Evolutionary conservation across 2,113 vertebrate species (phyloP), one percentile per base, ranked within the genome.

Genomic region (Chaetodon auriga): DNA sequence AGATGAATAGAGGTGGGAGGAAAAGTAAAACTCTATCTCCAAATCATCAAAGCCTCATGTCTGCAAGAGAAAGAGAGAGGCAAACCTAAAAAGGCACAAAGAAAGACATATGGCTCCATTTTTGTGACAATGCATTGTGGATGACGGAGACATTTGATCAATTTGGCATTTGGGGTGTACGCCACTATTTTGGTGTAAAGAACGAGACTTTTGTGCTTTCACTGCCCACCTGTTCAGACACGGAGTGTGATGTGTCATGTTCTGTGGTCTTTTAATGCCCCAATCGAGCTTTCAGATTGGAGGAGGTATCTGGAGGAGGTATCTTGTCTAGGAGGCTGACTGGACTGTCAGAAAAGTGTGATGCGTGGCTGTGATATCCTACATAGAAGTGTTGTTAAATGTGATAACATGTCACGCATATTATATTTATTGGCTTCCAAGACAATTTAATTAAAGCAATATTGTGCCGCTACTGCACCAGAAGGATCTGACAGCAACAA

Each of bases 1-100:
- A 69, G 57, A 78, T 75, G 69, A 79, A 77, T 49, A 54, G 76
- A 78, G 58, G 65, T 72, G 45, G 57, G 53, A 57, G 57, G 64
- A 75, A 75, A 78, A 73, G 76, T 68, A 77, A 73, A 83, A 85
- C 63, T 82, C 65, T 21, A 78, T 87, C 73, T 58, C 62, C 38
- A 36, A 46, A 86, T 78, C 65, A 76, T 82, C 80, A 84, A 82
- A 87, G 60, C 49, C 41, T 21, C 48, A 6, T n/a, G 64, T 68
- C 63, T 64, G 19, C 11, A 19, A 13, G 5, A 49, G 63, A 43
- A 43, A 69, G 70, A 68, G 41, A 70, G 79, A 77, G 73, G 64
- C 43, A 61, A 66, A 63, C 8, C 16, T 68, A 23, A 63, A 84
- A 78, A 63, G 74, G 69, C 68, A 82, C 41, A 66, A 15, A 66